Conservation (phyloP, 2,113 vertebrate genomes). For the sheep (Ovis aries) region ARS-UI_Ramb_v3.0 NC_056056.1:182835001-182835500, state of each 20-base stretch:
- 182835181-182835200: background rate
- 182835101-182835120: background rate
- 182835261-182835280: background rate
- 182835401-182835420: background rate
- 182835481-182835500: background rate
- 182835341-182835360: background rate
- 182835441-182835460: background rate
- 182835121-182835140: background rate
- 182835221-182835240: background rate
- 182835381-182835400: background rate
- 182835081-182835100: background rate
- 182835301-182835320: background rate
- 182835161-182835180: background rate
- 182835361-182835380: background rate
- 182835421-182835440: background rate
- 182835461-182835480: background rate
- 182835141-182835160: background rate
- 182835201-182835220: background rate
- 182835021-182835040: background rate
- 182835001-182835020: background rate
- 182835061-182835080: background rate
- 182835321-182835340: background rate
- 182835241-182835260: background rate
- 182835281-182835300: background rate
- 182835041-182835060: background rate